These are phyloP conservation scores for Lepeophtheirus salmonis DNA, from an alignment of 1,140 invertebrate genomes.

Conservation along the genomic window DNA sequence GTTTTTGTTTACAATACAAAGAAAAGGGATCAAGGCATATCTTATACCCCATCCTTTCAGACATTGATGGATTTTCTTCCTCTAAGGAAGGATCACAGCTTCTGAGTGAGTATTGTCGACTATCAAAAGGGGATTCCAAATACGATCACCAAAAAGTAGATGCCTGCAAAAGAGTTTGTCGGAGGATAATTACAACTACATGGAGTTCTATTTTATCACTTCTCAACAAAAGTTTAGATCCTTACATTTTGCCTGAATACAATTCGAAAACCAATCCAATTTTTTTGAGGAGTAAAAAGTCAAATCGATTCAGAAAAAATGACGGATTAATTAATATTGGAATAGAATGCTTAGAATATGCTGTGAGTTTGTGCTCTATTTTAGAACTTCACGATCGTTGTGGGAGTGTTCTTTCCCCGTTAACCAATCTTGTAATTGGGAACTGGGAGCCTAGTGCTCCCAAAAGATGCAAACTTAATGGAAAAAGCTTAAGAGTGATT, in stretches of 20 bases:
- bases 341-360: slow-evolving; percentile 20
- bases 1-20: slow-evolving; percentile 19
- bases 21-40: slow-evolving; percentile 20
- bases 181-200: slow-evolving; percentile 2
- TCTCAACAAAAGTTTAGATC: slow-evolving; percentile 29
- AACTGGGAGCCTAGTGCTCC: slow-evolving; percentile 25
- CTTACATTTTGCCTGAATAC: slow-evolving; percentile 46
- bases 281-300: slow-evolving; percentile 29
- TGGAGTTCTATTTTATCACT: slow-evolving; percentile 4
- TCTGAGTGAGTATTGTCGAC: slow-evolving; percentile 57
- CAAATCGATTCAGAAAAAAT: slow-evolving; percentile 29
- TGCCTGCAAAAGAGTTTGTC: slow-evolving; percentile 37
- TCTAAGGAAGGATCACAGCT: slow-evolving; percentile 45
- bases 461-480: slow-evolving; percentile 51
- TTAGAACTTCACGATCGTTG: slow-evolving; percentile 18
- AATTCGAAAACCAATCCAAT: slow-evolving; percentile 46
- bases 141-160: slow-evolving; percentile 45
- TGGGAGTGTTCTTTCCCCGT: slow-evolving; percentile 1
- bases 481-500: slow-evolving; percentile 42
- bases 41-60: slow-evolving; percentile 31
- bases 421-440: slow-evolving; percentile 9
- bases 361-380: slow-evolving; percentile 16
- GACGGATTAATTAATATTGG: slow-evolving; percentile 17
- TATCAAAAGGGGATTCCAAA: slow-evolving; percentile 46
- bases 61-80: slow-evolving; percentile 59